Conservation (phyloP, 2,888 invertebrate genomes). For the Brachypterus glaber region DNA sequence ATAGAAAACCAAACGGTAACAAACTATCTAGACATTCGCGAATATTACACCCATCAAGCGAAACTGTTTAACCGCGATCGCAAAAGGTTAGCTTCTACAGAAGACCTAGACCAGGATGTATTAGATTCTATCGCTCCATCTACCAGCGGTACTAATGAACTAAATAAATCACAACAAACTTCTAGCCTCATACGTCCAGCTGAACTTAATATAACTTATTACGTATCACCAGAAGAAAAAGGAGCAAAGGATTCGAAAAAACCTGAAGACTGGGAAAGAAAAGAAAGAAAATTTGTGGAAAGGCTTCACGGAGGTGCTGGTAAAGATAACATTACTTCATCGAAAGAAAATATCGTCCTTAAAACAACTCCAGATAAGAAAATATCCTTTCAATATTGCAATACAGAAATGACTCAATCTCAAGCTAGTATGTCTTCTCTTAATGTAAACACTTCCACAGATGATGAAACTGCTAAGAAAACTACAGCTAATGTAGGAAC, state of each 20-base stretch:
- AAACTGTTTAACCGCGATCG: slow-evolving; percentile 34
- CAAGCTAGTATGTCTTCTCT: slow-evolving; percentile 8
- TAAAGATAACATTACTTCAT: slow-evolving; percentile 29
- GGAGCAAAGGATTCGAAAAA: slow-evolving; percentile 40
- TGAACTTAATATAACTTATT: slow-evolving; percentile 29
- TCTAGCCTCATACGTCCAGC: slow-evolving; percentile 32
- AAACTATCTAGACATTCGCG: slow-evolving; percentile 34
- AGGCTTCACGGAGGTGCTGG: slow-evolving; percentile 40
- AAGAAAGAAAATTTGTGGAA: slow-evolving; percentile 37
- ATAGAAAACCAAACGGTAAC: slow-evolving; percentile 35
- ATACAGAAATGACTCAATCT: slow-evolving; percentile 10
- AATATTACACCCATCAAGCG: slow-evolving; percentile 37
- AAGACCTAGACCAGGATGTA: slow-evolving; percentile 37
- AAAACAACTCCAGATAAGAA: slow-evolving; percentile 28
- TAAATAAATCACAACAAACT: not conserved
- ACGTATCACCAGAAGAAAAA: slow-evolving; percentile 39
- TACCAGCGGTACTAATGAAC: slow-evolving; percentile 20
- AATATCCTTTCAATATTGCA: slow-evolving; percentile 22
- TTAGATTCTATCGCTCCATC: slow-evolving; percentile 37
- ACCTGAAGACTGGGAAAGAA: slow-evolving; percentile 40
- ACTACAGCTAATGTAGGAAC: slow-evolving; percentile 35
- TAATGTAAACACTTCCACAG: slow-evolving; percentile 4
- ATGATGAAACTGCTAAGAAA: slow-evolving; percentile 6
- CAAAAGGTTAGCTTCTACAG: slow-evolving; percentile 39
- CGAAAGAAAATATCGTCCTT: slow-evolving; percentile 27